These are phyloP conservation scores for Crossocerus cetratus DNA, from an alignment of 2,888 invertebrate genomes.

Conservation along the genomic window DNA sequence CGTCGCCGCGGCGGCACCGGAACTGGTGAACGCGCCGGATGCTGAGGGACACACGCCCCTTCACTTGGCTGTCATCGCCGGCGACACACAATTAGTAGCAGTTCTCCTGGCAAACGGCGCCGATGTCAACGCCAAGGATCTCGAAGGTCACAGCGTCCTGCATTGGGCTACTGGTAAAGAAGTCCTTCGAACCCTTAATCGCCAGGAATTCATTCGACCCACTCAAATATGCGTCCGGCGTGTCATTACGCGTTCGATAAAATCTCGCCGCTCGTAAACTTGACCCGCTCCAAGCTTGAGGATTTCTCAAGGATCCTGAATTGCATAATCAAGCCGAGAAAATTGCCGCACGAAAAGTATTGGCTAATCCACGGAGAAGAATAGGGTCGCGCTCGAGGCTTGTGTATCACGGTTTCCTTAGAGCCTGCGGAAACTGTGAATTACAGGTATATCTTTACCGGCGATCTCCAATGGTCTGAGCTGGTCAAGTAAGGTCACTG, in stretches of 20 bases:
- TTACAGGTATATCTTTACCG: constrained; percentile 37
- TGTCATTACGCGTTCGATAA: neutral
- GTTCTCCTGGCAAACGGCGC: constrained; percentile 92
- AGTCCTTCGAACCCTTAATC: too few species aligned
- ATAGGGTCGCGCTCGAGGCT: constrained; percentile 11
- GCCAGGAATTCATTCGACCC: neutral
- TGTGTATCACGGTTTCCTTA: constrained; percentile 28
- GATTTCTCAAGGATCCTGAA: constrained; percentile 3
- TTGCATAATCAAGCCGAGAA: neutral
- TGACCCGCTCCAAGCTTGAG: neutral
- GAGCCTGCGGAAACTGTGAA: constrained; percentile 39
- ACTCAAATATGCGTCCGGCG: neutral
- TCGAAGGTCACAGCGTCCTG: constrained; percentile 95
- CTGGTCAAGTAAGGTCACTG: constrained; percentile 72
- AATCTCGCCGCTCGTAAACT: neutral
- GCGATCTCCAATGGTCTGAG: constrained; percentile 36
- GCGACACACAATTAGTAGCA: constrained; percentile 91
- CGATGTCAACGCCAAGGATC: constrained; percentile 92
- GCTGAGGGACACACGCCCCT: constrained; percentile 97
- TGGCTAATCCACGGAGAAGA: constrained; percentile 8
- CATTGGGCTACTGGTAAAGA: constrained; percentile 97
- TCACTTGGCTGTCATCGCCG: constrained; percentile 96
- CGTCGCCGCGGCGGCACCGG: constrained; percentile 91
- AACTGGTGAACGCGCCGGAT: constrained; percentile 89
- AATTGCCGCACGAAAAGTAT: neutral